These are phyloP conservation scores for Chromobotia macracanthus DNA, from an alignment of 2,797 vertebrate genomes.

Conservation along the genomic window DNA sequence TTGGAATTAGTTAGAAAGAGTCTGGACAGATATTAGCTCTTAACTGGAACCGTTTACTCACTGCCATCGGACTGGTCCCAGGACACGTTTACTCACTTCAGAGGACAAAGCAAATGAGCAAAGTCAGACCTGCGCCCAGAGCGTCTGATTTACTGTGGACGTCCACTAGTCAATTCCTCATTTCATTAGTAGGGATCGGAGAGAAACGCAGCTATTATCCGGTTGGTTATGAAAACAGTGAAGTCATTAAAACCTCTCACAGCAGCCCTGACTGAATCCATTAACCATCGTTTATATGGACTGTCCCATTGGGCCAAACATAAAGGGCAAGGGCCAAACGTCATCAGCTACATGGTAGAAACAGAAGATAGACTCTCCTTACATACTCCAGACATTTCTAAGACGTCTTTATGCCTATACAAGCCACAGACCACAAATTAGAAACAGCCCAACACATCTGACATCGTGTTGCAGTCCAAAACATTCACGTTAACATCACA, in stretches of 20 bases:
- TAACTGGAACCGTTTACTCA: constrained; percentile 25
- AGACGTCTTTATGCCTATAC: not conserved
- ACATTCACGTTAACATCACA: not conserved
- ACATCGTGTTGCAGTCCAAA: not conserved
- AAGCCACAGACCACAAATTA: not conserved
- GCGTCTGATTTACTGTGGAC: constrained; percentile 19
- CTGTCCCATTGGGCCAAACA: constrained; percentile 31
- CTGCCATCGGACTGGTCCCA: not conserved
- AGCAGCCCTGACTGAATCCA: constrained; percentile 49
- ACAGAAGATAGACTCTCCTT: constrained; percentile 45
- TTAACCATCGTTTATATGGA: constrained; percentile 34
- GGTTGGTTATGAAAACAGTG: constrained; percentile 49
- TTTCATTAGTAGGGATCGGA: constrained; percentile 45
- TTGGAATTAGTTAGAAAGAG: constrained; percentile 13
- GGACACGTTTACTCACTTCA: not conserved
- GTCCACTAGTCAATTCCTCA: constrained; percentile 8
- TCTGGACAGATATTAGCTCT: constrained; percentile 20
- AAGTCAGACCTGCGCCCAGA: constrained; percentile 24
- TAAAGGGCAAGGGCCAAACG: constrained; percentile 34
- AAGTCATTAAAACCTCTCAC: constrained; percentile 51
- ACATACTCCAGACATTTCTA: constrained; percentile 7
- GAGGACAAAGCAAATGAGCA: constrained; percentile 49
- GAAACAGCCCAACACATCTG: not conserved
- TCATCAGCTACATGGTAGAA: constrained; percentile 35
- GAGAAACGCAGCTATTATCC: constrained; percentile 38